phyloP scores from a whole-genome alignment of 2,797 vertebrate genomes.

The Coracias cyanogaster region DNA sequence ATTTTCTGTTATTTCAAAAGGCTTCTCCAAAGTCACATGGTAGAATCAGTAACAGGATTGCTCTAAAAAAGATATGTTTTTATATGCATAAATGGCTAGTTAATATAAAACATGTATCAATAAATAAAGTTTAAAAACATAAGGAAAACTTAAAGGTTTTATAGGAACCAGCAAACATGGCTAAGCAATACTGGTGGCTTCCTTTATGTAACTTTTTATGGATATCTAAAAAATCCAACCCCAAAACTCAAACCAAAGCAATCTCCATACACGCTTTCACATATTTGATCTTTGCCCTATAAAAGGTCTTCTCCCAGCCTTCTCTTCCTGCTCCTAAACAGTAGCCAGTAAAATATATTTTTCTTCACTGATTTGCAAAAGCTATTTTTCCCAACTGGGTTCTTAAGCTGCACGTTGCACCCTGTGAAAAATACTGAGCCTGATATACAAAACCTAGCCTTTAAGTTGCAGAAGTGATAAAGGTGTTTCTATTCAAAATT shows the following conservation, averaged over 20 bases:
- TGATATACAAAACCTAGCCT: constrained; percentile 60
- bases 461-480: constrained; percentile 55
- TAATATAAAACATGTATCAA: neutral
- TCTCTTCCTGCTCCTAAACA: neutral
- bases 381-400: constrained; percentile 7
- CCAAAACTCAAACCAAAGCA: neutral
- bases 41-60: neutral
- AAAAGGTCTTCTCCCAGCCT: neutral
- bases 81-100: neutral
- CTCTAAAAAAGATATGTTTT: neutral
- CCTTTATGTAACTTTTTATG: neutral
- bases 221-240: accelerated
- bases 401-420: neutral
- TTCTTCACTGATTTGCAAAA: constrained; percentile 24
- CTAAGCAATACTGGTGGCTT: neutral
- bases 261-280: neutral
- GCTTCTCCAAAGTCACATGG: neutral
- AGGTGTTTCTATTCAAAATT: constrained; percentile 46
- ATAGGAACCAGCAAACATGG: neutral
- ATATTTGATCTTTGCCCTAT: neutral
- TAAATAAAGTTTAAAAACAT: neutral
- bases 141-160: neutral
- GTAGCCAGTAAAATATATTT: constrained; percentile 3
- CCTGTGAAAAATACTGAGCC: constrained; percentile 57
- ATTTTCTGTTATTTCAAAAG: neutral